A percentile compares a stretch with the other conserved stretches of the same genome.
Evolutionary conservation across 2,113 vertebrate species (phyloP).

Genomic region (Silurus meridionalis): DNA sequence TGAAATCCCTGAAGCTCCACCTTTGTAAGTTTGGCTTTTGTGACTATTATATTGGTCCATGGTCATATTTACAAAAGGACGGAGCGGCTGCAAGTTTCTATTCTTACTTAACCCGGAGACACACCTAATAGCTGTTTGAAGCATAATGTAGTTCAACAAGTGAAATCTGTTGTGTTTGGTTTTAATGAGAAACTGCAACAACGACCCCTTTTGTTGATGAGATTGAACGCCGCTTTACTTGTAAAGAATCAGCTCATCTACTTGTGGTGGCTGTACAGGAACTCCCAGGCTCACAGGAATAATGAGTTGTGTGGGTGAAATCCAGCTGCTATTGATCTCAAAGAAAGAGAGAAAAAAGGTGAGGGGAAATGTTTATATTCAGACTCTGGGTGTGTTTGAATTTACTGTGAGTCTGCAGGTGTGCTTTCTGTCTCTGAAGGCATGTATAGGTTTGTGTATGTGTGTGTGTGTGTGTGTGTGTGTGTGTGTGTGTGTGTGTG

Average conservation of each 20-base stretch:
- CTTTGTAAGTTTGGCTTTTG: not conserved
- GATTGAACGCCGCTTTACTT: not conserved
- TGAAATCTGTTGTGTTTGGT: not conserved
- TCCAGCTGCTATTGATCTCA: slow-evolving; percentile 36
- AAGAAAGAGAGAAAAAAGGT: slow-evolving; percentile 20
- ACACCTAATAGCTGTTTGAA: slow-evolving; percentile 4
- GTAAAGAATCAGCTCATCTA: not conserved
- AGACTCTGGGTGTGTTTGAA: slow-evolving; percentile 29
- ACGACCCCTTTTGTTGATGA: slow-evolving; percentile 2
- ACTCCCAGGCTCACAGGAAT: slow-evolving; percentile 22
- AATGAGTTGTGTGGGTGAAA: slow-evolving; percentile 54
- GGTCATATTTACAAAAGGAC: not conserved
- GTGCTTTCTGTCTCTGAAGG: slow-evolving; percentile 13
- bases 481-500: not conserved
- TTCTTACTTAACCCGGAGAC: not conserved
- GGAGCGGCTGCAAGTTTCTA: not conserved
- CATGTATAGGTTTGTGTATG: not conserved
- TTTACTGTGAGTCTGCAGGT: slow-evolving; percentile 15
- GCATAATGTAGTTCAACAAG: not conserved
- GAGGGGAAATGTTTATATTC: slow-evolving; percentile 26
- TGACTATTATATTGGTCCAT: not conserved
- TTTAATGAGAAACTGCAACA: not conserved
- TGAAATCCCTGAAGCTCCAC: too few relatives aligned
- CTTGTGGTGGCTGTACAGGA: not conserved
- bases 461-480: slow-evolving; percentile 19